phyloP scores from a whole-genome alignment of 1,140 invertebrate genomes.

The Sminthurides bifidus region DNA sequence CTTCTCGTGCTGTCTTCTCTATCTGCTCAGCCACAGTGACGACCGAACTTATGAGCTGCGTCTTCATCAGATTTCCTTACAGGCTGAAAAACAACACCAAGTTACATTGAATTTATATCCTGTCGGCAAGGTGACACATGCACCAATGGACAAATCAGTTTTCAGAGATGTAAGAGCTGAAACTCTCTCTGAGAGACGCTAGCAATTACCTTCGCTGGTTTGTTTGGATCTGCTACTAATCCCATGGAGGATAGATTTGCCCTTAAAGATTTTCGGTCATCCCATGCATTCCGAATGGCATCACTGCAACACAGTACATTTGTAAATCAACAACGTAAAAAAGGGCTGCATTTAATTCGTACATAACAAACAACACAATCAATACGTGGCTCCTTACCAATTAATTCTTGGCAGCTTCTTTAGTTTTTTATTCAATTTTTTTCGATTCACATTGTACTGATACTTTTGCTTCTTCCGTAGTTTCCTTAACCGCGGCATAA shows the following conservation, averaged over 20 bases:
- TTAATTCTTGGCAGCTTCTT: conserved; percentile 25
- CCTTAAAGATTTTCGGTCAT: conserved; percentile 20
- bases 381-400: conserved; percentile 16
- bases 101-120: too few relatives aligned
- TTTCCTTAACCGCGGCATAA: conserved; percentile 6
- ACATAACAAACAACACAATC: background rate
- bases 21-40: conserved; percentile 13
- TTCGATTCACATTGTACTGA: conserved; percentile 25
- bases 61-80: background rate
- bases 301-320: conserved; percentile 19
- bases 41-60: background rate
- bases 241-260: conserved; percentile 28
- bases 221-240: conserved; percentile 25
- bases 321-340: background rate
- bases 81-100: too few relatives aligned
- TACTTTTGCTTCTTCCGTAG: conserved; percentile 25
- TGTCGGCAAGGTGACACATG: too few relatives aligned
- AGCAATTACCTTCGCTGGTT: background rate
- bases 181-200: too few relatives aligned
- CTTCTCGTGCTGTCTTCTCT: conserved; percentile 11
- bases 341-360: background rate
- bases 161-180: too few relatives aligned
- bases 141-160: too few relatives aligned
- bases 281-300: conserved; percentile 25
- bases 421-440: conserved; percentile 15